Percentiles rank a stretch among this genome's conserved stretches.
Evolutionary conservation across 2,888 invertebrate species (phyloP).

Genomic region (Xestia sexstrigata): DNA sequence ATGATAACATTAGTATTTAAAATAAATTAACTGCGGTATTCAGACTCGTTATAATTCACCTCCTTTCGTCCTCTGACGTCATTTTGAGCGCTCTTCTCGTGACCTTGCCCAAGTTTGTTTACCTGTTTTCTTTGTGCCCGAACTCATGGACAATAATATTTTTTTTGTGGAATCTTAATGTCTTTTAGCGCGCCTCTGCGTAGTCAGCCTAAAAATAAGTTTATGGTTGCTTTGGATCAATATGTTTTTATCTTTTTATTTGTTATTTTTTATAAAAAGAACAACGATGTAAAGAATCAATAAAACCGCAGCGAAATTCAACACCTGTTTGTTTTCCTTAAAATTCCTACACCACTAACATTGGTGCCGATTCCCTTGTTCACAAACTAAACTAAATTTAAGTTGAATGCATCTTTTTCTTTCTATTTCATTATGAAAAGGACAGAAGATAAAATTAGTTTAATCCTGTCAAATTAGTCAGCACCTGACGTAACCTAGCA

Average conservation of each 20-base stretch:
- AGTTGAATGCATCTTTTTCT: no score
- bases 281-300: no score
- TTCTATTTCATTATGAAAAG: no score
- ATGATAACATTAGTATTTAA: neutral
- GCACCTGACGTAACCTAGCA: no score
- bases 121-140: neutral
- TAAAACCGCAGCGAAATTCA: no score
- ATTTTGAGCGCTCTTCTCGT: neutral
- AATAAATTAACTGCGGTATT: neutral
- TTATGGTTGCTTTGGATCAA: slow-evolving; percentile 3
- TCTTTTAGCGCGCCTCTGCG: neutral
- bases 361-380: no score
- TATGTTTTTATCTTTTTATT: neutral
- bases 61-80: neutral
- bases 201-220: neutral
- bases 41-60: neutral
- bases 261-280: no score
- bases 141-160: slow-evolving; percentile 9
- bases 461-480: no score
- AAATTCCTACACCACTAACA: no score
- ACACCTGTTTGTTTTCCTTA: no score
- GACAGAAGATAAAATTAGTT: no score
- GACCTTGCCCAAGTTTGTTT: slow-evolving; percentile 4
- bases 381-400: no score
- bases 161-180: neutral